phyloP scores from a whole-genome alignment of 2,797 vertebrate genomes.

The Tokudaia tokunoshimensis region DNA sequence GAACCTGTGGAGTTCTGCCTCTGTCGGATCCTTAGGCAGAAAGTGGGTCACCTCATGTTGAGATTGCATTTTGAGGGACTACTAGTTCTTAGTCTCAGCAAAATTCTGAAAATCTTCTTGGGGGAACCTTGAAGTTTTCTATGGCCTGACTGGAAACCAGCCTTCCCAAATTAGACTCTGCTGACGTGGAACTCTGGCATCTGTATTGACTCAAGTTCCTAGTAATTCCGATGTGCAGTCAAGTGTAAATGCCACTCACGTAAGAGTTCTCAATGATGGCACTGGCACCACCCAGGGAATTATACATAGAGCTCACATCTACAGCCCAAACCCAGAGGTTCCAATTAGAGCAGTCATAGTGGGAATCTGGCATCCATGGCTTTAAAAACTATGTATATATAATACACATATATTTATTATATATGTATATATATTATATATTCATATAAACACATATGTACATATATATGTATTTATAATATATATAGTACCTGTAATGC shows the following conservation, averaged over 20 bases:
- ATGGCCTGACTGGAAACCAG: background rate
- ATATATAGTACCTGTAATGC: background rate
- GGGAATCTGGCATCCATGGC: background rate
- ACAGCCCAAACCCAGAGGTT: background rate
- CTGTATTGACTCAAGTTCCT: constrained; percentile 52
- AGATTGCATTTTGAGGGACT: background rate
- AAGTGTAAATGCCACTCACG: constrained; percentile 23
- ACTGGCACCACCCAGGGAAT: background rate
- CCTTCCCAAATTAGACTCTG: constrained; percentile 52
- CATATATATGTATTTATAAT: too few species aligned
- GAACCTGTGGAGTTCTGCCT: background rate
- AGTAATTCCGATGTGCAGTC: constrained; percentile 1
- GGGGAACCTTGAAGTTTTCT: background rate
- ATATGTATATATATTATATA: too few species aligned
- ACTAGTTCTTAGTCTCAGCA: background rate
- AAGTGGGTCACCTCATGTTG: background rate
- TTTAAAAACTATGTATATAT: background rate
- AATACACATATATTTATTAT: too few species aligned
- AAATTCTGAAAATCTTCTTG: background rate
- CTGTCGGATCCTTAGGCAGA: background rate
- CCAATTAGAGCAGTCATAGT: constrained; percentile 6
- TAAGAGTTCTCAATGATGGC: background rate
- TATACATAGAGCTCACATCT: background rate
- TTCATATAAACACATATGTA: too few species aligned
- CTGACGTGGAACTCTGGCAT: background rate